These are phyloP conservation scores for Sarotherodon lohbergeri DNA, from an alignment of 2,113 vertebrate genomes.

Conservation along the genomic window DNA sequence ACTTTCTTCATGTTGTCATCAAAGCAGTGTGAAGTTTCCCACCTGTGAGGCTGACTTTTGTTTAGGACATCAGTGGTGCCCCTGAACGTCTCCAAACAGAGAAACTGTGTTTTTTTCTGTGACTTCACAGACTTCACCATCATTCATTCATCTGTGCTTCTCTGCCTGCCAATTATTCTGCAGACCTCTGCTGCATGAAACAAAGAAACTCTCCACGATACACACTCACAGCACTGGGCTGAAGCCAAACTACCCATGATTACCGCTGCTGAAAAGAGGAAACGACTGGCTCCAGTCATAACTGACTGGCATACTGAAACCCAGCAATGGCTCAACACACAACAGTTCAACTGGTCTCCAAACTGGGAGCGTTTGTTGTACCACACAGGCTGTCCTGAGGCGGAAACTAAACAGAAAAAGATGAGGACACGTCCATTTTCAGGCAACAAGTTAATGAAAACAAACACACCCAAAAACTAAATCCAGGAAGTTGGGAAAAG, in stretches of 20 bases:
- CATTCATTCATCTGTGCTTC: neutral
- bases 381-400: neutral
- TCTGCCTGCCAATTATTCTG: neutral
- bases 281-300: neutral
- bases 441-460: neutral
- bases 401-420: neutral
- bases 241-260: neutral
- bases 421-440: neutral
- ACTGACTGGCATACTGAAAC: neutral
- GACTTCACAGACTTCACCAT: neutral
- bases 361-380: neutral
- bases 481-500: neutral
- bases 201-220: neutral
- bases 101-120: neutral
- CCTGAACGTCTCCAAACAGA: neutral
- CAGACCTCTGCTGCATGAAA: neutral
- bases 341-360: neutral
- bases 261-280: neutral
- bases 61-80: neutral
- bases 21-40: neutral
- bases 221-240: neutral
- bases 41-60: neutral
- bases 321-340: neutral
- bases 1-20: neutral
- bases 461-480: neutral